Evolutionary conservation across 2,113 vertebrate genomes (phyloP), one percentile per base, ranked within the genome.

Genomic region (Vulpes lagopus): DNA sequence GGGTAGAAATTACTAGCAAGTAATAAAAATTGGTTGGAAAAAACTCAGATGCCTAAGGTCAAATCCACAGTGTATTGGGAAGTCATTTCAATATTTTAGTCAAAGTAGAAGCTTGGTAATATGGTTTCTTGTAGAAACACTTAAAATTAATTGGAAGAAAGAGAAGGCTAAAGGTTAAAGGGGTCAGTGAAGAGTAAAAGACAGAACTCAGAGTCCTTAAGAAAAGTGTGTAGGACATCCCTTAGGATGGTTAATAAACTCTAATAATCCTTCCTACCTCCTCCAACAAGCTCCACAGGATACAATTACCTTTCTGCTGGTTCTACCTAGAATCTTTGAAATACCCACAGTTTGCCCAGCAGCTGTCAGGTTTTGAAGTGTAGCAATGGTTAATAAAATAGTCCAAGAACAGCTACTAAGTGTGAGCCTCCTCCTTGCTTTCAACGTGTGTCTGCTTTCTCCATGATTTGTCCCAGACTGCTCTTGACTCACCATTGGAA

Each of bases 71-170:
- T 69, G 19, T 53, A 76, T 57, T 53, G 27, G 78, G 53, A 91
- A 93, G 82, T 82, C 35, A 86, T 65, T 96, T 94, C 73, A 95
- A 91, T 95, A 74, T 83, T 90, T 91, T 95, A 86, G 35, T 95
- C 81, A 62, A 97, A 91, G 85, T 59, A 93, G 71, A 93, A 89
- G 59, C 59, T 35, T 64, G 30, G 60, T 78, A 74, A 84, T 91
- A 91, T n/a, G 51, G 60, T 80, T 93, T 95, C 91, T 81, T 96
- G n/a, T 86, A 65, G 60, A 96, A 97, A 95, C 15, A 86, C 69
- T 94, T 95, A 83, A 97, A 95, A 73, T 98, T 94, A 97, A 96
- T 96, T 96, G 88, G 82, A 97, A 85, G 22, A 59, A 71, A 93
- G 76, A 69, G 96, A 97, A 95, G 51, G 67, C 27, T 79, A 79